Percentiles rank a stretch among this genome's conserved stretches.
Evolutionary conservation across 2,113 vertebrate species (phyloP).

Genomic region (Cryptomyrus ogoouensis): DNA sequence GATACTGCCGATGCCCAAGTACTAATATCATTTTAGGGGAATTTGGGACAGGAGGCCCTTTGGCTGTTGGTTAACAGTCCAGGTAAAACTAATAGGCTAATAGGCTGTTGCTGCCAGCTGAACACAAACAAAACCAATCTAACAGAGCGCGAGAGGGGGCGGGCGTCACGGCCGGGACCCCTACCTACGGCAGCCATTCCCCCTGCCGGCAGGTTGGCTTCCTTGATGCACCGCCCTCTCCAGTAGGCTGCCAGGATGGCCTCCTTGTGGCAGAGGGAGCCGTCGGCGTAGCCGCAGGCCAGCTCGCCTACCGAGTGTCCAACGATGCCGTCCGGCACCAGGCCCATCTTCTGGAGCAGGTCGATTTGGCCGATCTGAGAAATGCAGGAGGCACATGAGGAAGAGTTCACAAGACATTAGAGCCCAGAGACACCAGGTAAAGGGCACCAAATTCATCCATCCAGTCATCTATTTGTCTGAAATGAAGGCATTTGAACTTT

Average conservation of each 20-base stretch:
- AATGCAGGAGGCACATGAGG: not conserved
- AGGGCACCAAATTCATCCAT: not conserved
- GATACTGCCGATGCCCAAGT: not conserved
- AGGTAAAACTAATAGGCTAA: not conserved
- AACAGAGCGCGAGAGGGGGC: not conserved
- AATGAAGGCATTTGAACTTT: not conserved
- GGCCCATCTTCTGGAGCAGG: constrained; percentile 73
- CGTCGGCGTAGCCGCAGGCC: constrained; percentile 90
- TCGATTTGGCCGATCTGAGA: constrained; percentile 86
- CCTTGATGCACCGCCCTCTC: constrained; percentile 86
- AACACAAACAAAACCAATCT: not conserved
- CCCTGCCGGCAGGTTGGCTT: constrained; percentile 75
- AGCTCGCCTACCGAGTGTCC: constrained; percentile 92
- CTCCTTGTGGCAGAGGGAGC: constrained; percentile 78
- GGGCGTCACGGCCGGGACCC: constrained; percentile 31
- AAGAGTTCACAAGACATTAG: not conserved
- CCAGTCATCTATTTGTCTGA: not conserved
- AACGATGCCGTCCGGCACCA: constrained; percentile 82
- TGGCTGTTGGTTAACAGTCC: not conserved
- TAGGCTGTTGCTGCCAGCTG: not conserved
- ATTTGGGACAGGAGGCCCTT: not conserved
- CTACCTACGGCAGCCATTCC: constrained; percentile 94
- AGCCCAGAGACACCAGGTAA: not conserved
- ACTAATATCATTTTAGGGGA: not conserved
- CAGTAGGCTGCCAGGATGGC: constrained; percentile 83